phyloP scores from a whole-genome alignment of 2,113 vertebrate genomes.

The Eupsittula cactorum region DNA sequence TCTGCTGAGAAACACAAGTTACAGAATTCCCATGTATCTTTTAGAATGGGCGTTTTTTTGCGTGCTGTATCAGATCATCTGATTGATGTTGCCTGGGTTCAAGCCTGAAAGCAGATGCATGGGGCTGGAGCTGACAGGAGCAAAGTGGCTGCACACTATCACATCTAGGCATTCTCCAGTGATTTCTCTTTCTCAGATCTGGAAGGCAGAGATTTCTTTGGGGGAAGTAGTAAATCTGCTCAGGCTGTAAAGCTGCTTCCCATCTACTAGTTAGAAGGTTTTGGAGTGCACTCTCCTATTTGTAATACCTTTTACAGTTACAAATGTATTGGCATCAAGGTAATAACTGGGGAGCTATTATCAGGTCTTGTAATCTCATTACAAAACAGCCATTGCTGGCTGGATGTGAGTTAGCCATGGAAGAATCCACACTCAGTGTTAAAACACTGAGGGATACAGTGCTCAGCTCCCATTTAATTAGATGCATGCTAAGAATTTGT shows the following conservation, averaged over 20 bases:
- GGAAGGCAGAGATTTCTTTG: neutral
- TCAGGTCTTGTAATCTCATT: conserved; percentile 42
- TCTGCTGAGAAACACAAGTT: neutral
- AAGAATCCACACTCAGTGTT: neutral
- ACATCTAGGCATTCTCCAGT: neutral
- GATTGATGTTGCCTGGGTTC: neutral
- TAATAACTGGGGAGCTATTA: conserved; percentile 41
- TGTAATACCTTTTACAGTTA: conserved; percentile 5
- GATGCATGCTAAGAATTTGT: conserved; percentile 25
- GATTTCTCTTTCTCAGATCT: neutral
- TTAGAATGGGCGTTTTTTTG: neutral
- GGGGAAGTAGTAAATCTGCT: conserved; percentile 2
- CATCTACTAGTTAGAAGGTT: neutral
- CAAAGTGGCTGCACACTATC: neutral
- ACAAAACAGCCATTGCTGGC: neutral
- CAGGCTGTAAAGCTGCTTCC: conserved; percentile 1
- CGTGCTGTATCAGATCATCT: neutral
- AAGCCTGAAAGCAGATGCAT: conserved; percentile 6
- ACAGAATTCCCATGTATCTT: neutral
- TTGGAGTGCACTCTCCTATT: neutral
- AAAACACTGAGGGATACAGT: neutral
- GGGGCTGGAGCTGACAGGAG: neutral
- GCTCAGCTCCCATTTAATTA: conserved; percentile 41
- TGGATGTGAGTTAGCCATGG: neutral
- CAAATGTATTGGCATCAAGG: conserved; percentile 3